Base-by-base conservation (phyloP, 2,797 vertebrate species). In the Fundulus diaphanus region DNA sequence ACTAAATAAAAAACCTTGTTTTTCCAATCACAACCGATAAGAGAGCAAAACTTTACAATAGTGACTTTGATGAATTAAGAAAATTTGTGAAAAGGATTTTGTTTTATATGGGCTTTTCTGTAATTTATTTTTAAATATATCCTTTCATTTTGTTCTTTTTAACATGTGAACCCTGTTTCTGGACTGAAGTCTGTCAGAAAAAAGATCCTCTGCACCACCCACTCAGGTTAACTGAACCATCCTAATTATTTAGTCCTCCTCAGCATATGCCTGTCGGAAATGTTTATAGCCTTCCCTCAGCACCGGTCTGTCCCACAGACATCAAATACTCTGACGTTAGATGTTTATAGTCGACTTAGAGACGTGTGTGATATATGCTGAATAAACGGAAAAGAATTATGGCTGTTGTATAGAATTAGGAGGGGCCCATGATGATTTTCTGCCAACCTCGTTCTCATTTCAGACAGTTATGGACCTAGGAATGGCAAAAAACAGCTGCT, bases 401-500 rank as follows among this genome's bases (percentile, higher is more conserved):
- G 83, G 85, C 77, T 86, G 54, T 66, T 76, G 82, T 81, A 76
- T 82, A 83, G 87, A 89, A 88, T 82, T 84, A 79, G 84, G 76
- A 82, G 83, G 80, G 48, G 75, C 77, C 59, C 65, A 48, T 65
- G 78, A 74, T 78, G 79, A 89, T 85, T 81, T 40, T 59, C 83
- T 72, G 78, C 90, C 89, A 82, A 82, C 76, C 40, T 46, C 48
- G 22, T 80, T 83, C 86, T 89, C 89, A 83, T 89, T 79, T 91
- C 82, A 86, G 84, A 92, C 87, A 88, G 92, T 95, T 94, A 95
- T 93, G 90, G 89, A 89, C 88, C 87, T 86, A 88, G 87, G 89
- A 92, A 94, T 90, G 86, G 77, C 88, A 78, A 87, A 91, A 94
- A 95, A 88, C 95, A 95, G 93, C 93, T 95, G 95, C 91, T 93